A percentile compares a stretch with the other conserved stretches of the same genome.
phyloP scores from a whole-genome alignment of 2,113 vertebrate species.

The Alethe diademata region DNA sequence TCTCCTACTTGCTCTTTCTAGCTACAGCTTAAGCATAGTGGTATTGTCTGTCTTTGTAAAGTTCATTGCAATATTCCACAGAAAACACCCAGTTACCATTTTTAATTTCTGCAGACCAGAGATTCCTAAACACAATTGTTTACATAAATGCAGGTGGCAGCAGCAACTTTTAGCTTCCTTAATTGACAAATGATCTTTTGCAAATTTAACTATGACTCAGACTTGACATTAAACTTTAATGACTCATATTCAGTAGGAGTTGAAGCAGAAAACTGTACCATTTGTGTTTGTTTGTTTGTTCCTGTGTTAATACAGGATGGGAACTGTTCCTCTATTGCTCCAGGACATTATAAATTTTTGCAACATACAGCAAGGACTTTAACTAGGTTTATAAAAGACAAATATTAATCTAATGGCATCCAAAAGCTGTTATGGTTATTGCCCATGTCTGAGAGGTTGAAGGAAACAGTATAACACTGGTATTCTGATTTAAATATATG shows the following conservation, averaged over 20 bases:
- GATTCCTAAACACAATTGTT: not conserved
- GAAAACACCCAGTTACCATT: not conserved
- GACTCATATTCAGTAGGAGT: not conserved
- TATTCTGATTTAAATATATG: not conserved
- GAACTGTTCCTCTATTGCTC: not conserved
- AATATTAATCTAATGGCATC: not conserved
- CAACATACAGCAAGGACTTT: not conserved
- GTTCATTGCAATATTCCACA: not conserved
- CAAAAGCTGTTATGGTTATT: not conserved
- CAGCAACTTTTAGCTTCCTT: slow-evolving; percentile 1
- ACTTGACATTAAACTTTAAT: not conserved
- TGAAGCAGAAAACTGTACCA: not conserved
- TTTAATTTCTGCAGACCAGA: not conserved
- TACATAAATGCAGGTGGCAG: slow-evolving; percentile 6
- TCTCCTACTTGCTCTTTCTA: not conserved
- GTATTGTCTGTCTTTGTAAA: not conserved
- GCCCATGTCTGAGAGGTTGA: not conserved
- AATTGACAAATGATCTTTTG: slow-evolving; percentile 1
- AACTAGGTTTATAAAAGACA: not conserved
- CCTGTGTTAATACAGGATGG: not conserved
- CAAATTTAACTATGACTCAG: slow-evolving; percentile 29
- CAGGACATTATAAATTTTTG: not conserved
- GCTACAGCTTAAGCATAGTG: not conserved
- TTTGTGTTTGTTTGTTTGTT: slow-evolving; percentile 11
- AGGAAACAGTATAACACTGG: not conserved